A percentile compares a stretch with the other conserved stretches of the same genome.
phyloP scores from a whole-genome alignment of 2,797 vertebrate species.

The Poecile montanus region DNA sequence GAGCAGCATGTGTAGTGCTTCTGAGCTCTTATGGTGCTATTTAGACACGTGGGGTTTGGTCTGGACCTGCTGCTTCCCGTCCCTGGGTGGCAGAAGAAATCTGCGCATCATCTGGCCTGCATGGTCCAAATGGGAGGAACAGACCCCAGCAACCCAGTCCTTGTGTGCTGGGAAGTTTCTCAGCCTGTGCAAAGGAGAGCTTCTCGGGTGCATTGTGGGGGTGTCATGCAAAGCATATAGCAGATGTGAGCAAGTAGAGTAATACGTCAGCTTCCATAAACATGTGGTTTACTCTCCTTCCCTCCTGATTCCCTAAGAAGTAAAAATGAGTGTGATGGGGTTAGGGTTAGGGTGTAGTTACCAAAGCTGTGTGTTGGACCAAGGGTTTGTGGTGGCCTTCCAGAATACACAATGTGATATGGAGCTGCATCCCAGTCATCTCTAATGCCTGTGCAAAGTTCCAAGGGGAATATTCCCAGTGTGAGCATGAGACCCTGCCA shows the following conservation, averaged over 20 bases:
- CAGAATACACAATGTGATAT: fast-evolving
- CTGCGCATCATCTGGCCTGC: neutral
- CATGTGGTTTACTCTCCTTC: neutral
- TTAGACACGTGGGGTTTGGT: neutral
- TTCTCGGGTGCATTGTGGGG: neutral
- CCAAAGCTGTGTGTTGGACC: neutral
- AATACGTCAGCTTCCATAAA: neutral
- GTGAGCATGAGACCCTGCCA: neutral
- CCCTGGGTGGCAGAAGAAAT: conserved; percentile 15
- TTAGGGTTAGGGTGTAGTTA: neutral
- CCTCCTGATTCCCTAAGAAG: neutral
- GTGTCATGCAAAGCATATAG: neutral
- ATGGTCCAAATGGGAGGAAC: neutral
- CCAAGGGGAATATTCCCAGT: neutral
- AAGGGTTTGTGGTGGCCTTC: neutral
- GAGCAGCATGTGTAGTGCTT: neutral
- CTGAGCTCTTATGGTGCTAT: neutral
- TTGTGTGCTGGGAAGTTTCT: neutral
- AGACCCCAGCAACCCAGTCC: neutral
- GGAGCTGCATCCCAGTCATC: neutral
- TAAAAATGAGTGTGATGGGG: neutral
- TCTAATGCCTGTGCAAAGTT: neutral
- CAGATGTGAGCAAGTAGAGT: neutral
- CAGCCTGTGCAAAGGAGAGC: neutral
- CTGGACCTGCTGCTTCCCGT: neutral